Evolutionary conservation across 2,888 invertebrate species (phyloP).

Genomic region (Scotopteryx bipunctaria): DNA sequence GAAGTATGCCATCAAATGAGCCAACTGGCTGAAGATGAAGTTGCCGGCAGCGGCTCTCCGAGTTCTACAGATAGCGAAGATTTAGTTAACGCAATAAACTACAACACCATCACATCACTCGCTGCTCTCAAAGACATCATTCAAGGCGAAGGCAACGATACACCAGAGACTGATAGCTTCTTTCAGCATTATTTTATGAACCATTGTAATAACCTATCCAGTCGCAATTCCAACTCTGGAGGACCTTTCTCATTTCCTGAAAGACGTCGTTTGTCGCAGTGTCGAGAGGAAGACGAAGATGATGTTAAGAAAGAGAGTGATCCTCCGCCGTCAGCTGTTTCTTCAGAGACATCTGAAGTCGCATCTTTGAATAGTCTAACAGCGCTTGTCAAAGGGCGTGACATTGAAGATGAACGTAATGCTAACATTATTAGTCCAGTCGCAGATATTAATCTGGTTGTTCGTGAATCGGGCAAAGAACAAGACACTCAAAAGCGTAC

Average conservation of each 20-base stretch:
- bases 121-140: conserved; percentile 87
- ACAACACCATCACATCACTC: conserved; percentile 87
- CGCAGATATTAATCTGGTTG: conserved; percentile 26
- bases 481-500: conserved; percentile 52
- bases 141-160: conserved; percentile 83
- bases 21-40: conserved; percentile 49
- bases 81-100: conserved; percentile 86
- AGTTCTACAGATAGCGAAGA: conserved; percentile 86
- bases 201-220: conserved; percentile 88
- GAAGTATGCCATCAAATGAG: conserved; percentile 53
- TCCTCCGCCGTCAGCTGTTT: conserved; percentile 42
- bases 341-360: conserved; percentile 43
- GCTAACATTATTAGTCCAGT: conserved; percentile 39
- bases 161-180: conserved; percentile 83
- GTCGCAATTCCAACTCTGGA: conserved; percentile 73
- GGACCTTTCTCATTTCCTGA: conserved; percentile 81
- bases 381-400: conserved; percentile 38
- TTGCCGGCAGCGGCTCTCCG: conserved; percentile 49
- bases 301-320: conserved; percentile 77
- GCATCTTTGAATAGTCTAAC: conserved; percentile 41
- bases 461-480: conserved; percentile 15
- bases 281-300: conserved; percentile 93
- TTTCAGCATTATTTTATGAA: conserved; percentile 89
- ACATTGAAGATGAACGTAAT: conserved; percentile 41
- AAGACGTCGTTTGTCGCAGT: conserved; percentile 89